Evolutionary conservation across 2,797 vertebrate genomes (phyloP).

Genomic region (Sardinella longiceps): DNA sequence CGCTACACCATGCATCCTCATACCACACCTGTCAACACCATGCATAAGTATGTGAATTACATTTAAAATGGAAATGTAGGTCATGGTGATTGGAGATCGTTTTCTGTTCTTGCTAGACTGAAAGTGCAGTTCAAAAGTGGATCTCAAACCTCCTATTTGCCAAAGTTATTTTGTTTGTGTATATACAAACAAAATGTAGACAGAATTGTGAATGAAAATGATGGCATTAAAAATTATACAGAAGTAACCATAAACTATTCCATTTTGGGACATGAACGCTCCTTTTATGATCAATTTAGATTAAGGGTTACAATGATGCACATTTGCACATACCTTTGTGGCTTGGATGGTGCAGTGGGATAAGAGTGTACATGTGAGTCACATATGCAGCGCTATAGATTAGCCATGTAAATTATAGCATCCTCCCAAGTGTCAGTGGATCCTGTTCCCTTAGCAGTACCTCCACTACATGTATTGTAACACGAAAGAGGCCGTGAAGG

Average conservation of each 20-base stretch:
- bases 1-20: conserved; percentile 63
- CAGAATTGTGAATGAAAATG: background rate
- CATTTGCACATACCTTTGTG: background rate
- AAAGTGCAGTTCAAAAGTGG: conserved; percentile 57
- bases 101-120: conserved; percentile 60
- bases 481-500: background rate
- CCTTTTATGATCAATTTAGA: background rate
- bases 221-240: background rate
- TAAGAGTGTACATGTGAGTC: background rate
- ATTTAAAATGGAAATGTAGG: conserved; percentile 66
- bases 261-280: background rate
- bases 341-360: background rate
- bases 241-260: background rate
- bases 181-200: background rate
- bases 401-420: background rate
- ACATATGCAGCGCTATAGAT: background rate
- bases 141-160: background rate
- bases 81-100: conserved; percentile 55
- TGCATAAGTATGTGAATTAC: conserved; percentile 42
- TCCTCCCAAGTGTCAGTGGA: background rate
- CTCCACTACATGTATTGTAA: background rate
- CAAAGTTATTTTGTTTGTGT: background rate
- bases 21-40: conserved; percentile 69
- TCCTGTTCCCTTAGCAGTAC: background rate
- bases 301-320: background rate